Percentiles rank a stretch among this genome's conserved stretches.
These are phyloP conservation scores for Plectropomus leopardus DNA, from an alignment of 2,113 vertebrate species.

Conservation along the genomic window DNA sequence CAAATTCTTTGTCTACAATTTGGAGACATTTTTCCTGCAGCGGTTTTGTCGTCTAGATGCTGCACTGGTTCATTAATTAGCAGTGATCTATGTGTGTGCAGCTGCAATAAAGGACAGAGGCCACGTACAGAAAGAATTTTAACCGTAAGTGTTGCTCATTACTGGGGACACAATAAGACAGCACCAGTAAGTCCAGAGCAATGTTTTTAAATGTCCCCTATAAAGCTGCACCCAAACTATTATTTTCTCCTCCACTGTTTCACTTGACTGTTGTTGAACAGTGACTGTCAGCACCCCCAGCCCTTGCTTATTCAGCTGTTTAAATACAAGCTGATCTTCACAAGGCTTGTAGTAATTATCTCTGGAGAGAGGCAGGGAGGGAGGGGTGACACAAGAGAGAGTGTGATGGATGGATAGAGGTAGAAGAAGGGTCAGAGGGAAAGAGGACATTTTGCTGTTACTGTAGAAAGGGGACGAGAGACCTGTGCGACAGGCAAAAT, in stretches of 20 bases:
- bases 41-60: neutral
- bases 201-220: slow-evolving; percentile 37
- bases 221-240: slow-evolving; percentile 41
- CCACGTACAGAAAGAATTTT: slow-evolving; percentile 13
- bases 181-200: neutral
- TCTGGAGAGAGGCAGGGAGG: slow-evolving; percentile 42
- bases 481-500: neutral
- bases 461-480: slow-evolving; percentile 1
- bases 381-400: slow-evolving; percentile 26
- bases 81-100: neutral
- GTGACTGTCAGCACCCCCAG: slow-evolving; percentile 69
- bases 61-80: neutral
- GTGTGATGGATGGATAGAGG: slow-evolving; percentile 53
- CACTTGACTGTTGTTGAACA: slow-evolving; percentile 60
- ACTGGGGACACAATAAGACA: slow-evolving; percentile 9
- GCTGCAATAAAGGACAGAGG: slow-evolving; percentile 19
- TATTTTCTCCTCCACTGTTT: slow-evolving; percentile 61
- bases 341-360: slow-evolving; percentile 81
- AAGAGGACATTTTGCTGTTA: slow-evolving; percentile 38
- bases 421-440: slow-evolving; percentile 57
- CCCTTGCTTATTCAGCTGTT: slow-evolving; percentile 81
- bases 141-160: slow-evolving; percentile 1
- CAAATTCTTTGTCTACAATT: neutral
- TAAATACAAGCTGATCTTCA: slow-evolving; percentile 83
- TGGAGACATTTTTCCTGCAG: neutral